Evolutionary conservation across 2,797 vertebrate genomes (phyloP), one percentile per base, ranked within the genome.

Genomic region (Limosa lapponica): DNA sequence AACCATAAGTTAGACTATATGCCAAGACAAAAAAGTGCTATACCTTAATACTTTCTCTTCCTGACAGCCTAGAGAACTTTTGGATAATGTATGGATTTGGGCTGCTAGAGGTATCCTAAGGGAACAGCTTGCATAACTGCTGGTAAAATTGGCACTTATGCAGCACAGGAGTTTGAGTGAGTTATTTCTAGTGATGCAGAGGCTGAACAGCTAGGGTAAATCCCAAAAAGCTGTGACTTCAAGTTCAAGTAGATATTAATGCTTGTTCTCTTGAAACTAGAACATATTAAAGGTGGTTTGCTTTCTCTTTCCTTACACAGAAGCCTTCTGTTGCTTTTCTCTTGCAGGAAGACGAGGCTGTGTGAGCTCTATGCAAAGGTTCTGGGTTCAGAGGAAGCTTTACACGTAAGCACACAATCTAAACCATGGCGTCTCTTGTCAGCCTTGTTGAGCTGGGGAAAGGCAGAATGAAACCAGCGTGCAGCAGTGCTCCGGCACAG

Each of bases 341-440:
- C 13, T 81, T 11, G 58, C 87, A 99, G 99, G 97, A 97, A 99
- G 97, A 98, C 61, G 39, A 99, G 83, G 97, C 99, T 99, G 94
- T 99, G 99, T 97, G 99, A 99, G 92, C 99, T 99, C 77, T 99
- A 99, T 96, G 98, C 99, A 89, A 99, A 97, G 94, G 99, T 99
- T 51, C 97, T 99, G 85, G 99, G 98, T 84, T 97, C 98, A 77
- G 98, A 99, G 37, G 99, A 99, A 92, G 99, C 99, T 69, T 98
- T 99, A 95, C 98, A 99, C 58, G 99, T 99, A 98, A 99, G 99
- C 59, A 83, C 27, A 57, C 83, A 79, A 72, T 61, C 23, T 79
- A 62, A 65, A 73, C 41, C 34, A 12, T 0, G 0, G 14, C 0
- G 0, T 61, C 39, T 74, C 32, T 54, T 59, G 34, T 30, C 30